Evolutionary conservation across 2,797 vertebrate species (phyloP).

Genomic region (Gambusia yucatana): DNA sequence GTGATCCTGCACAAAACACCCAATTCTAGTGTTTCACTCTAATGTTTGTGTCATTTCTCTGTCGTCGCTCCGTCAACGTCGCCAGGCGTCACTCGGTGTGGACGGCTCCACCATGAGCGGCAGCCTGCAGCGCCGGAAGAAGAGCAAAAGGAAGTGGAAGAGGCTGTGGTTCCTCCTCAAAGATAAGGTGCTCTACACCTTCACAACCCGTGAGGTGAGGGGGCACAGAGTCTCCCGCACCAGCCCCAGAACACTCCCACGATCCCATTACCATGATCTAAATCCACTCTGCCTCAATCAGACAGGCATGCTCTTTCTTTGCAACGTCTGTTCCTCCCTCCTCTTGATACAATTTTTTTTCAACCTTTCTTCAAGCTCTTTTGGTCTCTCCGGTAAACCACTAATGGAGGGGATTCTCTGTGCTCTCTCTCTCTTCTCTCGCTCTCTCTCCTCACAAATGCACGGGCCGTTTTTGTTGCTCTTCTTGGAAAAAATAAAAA

Average conservation of each 20-base stretch:
- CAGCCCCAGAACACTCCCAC: slow-evolving; percentile 64
- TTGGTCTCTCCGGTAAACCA: slow-evolving; percentile 22
- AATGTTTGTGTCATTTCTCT: background rate
- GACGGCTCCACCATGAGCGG: slow-evolving; percentile 93
- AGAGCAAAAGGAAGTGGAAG: slow-evolving; percentile 96
- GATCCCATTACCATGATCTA: background rate
- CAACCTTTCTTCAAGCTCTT: slow-evolving; percentile 26
- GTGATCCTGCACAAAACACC: background rate
- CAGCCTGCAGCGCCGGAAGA: slow-evolving; percentile 91
- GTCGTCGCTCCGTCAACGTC: background rate
- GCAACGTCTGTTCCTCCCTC: slow-evolving; percentile 13
- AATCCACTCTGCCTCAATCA: slow-evolving; percentile 6
- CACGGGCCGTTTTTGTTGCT: slow-evolving; percentile 9
- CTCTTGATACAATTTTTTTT: slow-evolving; percentile 17
- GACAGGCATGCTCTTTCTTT: slow-evolving; percentile 9
- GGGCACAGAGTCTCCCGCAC: slow-evolving; percentile 84
- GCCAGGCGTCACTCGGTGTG: slow-evolving; percentile 88
- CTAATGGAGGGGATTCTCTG: slow-evolving; percentile 67
- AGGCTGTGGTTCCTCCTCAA: slow-evolving; percentile 98
- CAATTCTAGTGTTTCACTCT: too few relatives aligned
- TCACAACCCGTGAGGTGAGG: slow-evolving; percentile 91
- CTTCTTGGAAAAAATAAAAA: slow-evolving; percentile 8
- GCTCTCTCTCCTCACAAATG: slow-evolving; percentile 2
- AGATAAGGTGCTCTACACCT: slow-evolving; percentile 99
- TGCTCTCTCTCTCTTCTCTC: slow-evolving; percentile 59